Conservation (phyloP, 2,113 vertebrate species). For the Ursus arctos region DNA sequence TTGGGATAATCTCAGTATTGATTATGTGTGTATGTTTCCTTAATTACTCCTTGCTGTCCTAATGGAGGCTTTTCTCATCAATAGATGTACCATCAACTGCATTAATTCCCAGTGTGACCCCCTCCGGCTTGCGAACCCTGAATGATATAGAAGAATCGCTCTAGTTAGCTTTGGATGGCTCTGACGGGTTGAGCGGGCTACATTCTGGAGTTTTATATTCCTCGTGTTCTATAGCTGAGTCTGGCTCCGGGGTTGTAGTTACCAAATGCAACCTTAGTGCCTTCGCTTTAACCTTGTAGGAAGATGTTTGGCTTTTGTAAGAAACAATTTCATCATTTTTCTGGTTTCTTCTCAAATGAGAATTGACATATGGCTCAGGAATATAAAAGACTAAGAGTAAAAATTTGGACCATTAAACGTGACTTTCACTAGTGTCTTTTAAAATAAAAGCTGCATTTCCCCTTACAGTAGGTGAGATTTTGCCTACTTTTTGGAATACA, state of each 20-base stretch:
- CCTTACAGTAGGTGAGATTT: background rate
- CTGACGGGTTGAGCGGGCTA: background rate
- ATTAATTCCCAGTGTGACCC: background rate
- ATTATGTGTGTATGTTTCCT: background rate
- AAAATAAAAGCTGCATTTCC: background rate
- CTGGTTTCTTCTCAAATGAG: slow-evolving; percentile 49
- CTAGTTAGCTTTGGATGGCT: background rate
- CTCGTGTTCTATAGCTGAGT: background rate
- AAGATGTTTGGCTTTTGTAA: slow-evolving; percentile 4
- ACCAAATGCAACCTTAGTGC: background rate
- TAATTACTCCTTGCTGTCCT: slow-evolving; percentile 26
- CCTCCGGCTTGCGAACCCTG: background rate
- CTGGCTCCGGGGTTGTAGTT: background rate
- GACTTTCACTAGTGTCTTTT: background rate
- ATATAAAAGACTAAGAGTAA: background rate
- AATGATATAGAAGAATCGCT: background rate
- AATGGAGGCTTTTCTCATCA: background rate
- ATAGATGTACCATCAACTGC: background rate
- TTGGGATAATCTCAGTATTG: background rate
- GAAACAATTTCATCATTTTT: background rate
- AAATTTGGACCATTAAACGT: background rate
- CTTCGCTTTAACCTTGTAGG: background rate
- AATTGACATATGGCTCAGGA: background rate
- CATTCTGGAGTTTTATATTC: background rate
- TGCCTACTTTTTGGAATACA: background rate